phyloP scores from a whole-genome alignment of 2,113 vertebrate species.

The Otis tarda region DNA sequence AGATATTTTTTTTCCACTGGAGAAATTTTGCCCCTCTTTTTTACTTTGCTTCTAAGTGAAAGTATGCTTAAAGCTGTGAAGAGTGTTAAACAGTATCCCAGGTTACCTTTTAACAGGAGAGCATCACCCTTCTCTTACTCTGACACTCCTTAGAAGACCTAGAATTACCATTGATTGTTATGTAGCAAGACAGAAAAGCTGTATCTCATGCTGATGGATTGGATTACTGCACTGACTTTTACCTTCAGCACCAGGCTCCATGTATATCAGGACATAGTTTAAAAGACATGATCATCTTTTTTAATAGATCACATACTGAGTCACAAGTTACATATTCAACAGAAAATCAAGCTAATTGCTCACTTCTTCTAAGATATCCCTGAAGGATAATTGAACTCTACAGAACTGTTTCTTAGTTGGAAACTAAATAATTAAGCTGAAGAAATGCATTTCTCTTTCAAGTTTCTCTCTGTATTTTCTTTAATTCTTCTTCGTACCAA shows the following conservation, averaged over 20 bases:
- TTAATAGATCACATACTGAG: conserved; percentile 78
- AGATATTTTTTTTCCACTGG: neutral
- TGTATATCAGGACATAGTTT: conserved; percentile 68
- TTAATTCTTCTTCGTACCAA: conserved; percentile 8
- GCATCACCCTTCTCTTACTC: neutral
- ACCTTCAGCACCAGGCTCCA: conserved; percentile 64
- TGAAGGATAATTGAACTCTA: conserved; percentile 75
- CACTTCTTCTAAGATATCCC: conserved; percentile 75
- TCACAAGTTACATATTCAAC: conserved; percentile 77
- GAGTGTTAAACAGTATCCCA: neutral
- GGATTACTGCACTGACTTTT: conserved; percentile 61
- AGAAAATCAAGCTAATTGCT: conserved; percentile 83
- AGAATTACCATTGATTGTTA: neutral
- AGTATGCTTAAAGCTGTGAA: neutral
- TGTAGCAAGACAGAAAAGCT: neutral
- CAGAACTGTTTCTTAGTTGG: conserved; percentile 72
- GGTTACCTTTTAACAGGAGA: neutral
- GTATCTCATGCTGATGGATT: conserved; percentile 42
- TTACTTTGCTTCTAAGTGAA: neutral
- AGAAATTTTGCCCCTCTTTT: neutral
- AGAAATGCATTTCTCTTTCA: conserved; percentile 70
- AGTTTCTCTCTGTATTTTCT: conserved; percentile 29
- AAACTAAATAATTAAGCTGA: conserved; percentile 76
- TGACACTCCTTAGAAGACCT: neutral
- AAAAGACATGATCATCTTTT: conserved; percentile 74